These are phyloP conservation scores for Typhlomys cinereus DNA, from an alignment of 2,113 vertebrate species.

Conservation along the genomic window DNA sequence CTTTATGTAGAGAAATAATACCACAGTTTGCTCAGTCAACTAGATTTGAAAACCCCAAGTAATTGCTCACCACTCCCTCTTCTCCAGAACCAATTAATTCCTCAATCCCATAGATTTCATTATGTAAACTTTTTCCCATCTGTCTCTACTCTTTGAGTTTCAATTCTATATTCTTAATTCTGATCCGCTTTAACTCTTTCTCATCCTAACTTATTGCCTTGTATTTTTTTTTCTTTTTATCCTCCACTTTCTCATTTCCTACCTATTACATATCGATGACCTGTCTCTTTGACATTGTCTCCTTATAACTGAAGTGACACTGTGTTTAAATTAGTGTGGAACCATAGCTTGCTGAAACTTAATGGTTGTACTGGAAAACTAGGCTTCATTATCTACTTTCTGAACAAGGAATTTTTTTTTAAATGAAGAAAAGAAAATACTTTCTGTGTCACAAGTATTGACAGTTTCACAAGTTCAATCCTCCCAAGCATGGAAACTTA, in stretches of 20 bases:
- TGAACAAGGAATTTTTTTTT: neutral
- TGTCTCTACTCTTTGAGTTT: slow-evolving; percentile 28
- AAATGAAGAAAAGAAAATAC: neutral
- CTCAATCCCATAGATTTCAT: slow-evolving; percentile 41
- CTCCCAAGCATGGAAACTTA: neutral
- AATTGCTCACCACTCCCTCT: slow-evolving; percentile 36
- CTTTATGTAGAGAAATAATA: neutral
- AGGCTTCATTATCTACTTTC: neutral
- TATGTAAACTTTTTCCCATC: slow-evolving; percentile 30
- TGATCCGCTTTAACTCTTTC: slow-evolving; percentile 14
- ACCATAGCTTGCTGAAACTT: neutral
- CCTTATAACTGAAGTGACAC: neutral
- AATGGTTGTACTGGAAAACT: neutral
- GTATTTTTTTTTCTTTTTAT: neutral
- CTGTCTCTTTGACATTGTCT: neutral
- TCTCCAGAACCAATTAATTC: slow-evolving; percentile 57
- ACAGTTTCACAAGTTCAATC: neutral
- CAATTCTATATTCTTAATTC: neutral
- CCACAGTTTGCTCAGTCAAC: slow-evolving; percentile 18
- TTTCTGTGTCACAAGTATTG: neutral
- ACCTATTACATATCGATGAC: neutral
- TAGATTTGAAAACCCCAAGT: slow-evolving; percentile 34
- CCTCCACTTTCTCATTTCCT: neutral
- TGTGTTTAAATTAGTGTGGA: neutral
- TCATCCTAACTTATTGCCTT: neutral